Conservation (phyloP, 1,140 invertebrate genomes). For the Rhopalosiphum maidis region DNA sequence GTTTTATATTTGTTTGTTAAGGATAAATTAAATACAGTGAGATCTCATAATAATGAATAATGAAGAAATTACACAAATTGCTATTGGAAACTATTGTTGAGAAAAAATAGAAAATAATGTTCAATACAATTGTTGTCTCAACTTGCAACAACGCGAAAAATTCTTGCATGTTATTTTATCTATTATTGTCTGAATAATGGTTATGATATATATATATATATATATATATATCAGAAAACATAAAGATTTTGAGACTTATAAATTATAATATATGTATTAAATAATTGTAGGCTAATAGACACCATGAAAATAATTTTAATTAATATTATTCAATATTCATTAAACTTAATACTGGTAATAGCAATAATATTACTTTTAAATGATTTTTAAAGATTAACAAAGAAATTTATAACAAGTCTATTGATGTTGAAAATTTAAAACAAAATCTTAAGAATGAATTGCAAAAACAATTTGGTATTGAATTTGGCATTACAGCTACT, state of each 20-base stretch:
- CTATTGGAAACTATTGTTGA: not conserved
- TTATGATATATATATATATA: not conserved
- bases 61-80: not conserved
- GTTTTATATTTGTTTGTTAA: not conserved
- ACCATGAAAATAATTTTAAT: not conserved
- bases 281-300: not conserved
- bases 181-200: not conserved
- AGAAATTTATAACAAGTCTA: not conserved
- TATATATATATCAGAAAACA: too few species aligned
- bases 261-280: not conserved
- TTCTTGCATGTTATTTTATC: not conserved
- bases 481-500: constrained; percentile 36
- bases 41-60: not conserved
- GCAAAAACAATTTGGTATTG: constrained; percentile 26
- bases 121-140: not conserved
- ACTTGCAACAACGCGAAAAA: not conserved
- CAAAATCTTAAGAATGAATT: constrained; percentile 18
- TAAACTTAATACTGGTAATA: not conserved
- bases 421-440: constrained; percentile 37
- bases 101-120: not conserved
- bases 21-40: not conserved
- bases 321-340: not conserved
- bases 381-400: constrained; percentile 18
- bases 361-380: not conserved
- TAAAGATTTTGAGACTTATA: too few species aligned